Conservation (phyloP, 2,113 vertebrate genomes). For the Hippopotamus amphibius region DNA sequence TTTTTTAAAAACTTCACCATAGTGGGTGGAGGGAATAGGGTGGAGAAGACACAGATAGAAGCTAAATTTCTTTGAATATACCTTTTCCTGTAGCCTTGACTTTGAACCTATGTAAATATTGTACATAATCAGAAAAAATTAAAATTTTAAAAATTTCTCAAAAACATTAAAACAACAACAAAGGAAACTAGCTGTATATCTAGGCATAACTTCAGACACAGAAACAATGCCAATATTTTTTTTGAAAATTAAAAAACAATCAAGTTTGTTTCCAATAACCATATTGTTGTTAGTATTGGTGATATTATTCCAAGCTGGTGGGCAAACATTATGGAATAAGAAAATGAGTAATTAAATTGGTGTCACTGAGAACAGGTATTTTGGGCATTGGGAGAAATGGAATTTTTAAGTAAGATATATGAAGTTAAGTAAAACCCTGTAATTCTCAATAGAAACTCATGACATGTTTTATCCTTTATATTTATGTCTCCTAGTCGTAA, state of each 20-base stretch:
- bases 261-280: background rate
- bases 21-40: background rate
- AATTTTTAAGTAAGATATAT: background rate
- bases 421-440: background rate
- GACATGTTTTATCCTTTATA: background rate
- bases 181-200: background rate
- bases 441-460: background rate
- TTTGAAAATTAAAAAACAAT: background rate
- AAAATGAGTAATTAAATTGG: background rate
- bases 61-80: background rate
- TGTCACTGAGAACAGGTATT: background rate
- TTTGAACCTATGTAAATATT: background rate
- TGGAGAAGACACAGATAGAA: background rate
- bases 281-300: background rate
- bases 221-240: background rate
- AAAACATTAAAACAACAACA: no score
- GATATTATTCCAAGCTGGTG: background rate
- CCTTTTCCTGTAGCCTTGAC: background rate
- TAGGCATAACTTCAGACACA: background rate
- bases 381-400: background rate
- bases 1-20: background rate
- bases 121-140: background rate
- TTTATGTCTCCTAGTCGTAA: background rate
- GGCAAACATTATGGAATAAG: background rate
- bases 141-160: background rate